A percentile compares a stretch with the other conserved stretches of the same genome.
These are phyloP conservation scores for Corythoichthys intestinalis DNA, from an alignment of 2,113 vertebrate genomes.

Conservation along the genomic window DNA sequence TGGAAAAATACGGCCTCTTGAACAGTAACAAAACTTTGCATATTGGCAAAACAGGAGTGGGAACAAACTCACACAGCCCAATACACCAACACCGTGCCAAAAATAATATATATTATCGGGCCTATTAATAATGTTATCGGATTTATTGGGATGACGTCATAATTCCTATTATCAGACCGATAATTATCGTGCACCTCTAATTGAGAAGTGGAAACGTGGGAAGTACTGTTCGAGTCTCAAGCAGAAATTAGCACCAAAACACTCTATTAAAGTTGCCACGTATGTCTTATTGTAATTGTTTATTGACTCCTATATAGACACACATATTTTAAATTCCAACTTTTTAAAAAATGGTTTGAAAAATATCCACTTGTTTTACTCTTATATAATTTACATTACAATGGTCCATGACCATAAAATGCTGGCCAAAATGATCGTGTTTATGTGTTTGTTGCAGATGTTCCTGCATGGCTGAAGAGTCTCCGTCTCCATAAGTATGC, in stretches of 20 bases:
- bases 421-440: not conserved
- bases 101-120: no score
- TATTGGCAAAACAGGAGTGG: no score
- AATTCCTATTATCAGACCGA: no score
- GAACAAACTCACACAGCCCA: no score
- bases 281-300: not conserved
- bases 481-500: slow-evolving; percentile 97
- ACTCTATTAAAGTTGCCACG: no score
- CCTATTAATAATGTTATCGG: no score
- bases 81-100: no score
- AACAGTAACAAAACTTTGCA: no score
- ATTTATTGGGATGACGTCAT: no score
- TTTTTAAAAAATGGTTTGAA: not conserved
- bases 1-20: no score
- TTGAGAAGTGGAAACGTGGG: no score
- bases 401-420: not conserved
- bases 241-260: not conserved
- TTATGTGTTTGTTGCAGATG: slow-evolving; percentile 73
- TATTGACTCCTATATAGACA: not conserved
- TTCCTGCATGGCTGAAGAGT: slow-evolving; percentile 96
- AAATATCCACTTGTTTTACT: not conserved
- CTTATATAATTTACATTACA: not conserved
- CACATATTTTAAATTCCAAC: not conserved
- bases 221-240: not conserved
- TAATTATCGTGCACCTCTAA: no score